Percentiles rank a stretch among this genome's conserved stretches.
These are phyloP conservation scores for Habroteleia sp. DNA, from an alignment of 2,888 invertebrate species.

Conservation along the genomic window DNA sequence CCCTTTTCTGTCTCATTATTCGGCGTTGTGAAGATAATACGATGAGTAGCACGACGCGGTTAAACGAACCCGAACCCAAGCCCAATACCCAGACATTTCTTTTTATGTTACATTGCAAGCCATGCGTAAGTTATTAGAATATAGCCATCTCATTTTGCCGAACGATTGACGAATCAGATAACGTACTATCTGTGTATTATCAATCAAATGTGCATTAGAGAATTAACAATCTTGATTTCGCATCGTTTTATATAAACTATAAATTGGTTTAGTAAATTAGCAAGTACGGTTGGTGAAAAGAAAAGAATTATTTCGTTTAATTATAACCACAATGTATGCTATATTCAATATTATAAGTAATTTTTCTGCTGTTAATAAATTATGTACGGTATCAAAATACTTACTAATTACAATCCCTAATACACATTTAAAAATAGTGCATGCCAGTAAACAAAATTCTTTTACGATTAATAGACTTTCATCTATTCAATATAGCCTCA, in stretches of 20 bases:
- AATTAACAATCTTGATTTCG: constrained; percentile 28
- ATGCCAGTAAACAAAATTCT: too few species aligned
- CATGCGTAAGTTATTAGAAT: constrained; percentile 79
- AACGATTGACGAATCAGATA: constrained; percentile 74
- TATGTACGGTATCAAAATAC: too few species aligned
- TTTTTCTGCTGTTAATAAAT: too few species aligned
- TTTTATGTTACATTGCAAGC: constrained; percentile 63
- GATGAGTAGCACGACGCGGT: constrained; percentile 68
- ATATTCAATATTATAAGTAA: too few species aligned
- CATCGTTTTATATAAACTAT: constrained; percentile 52
- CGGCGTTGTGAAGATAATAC: constrained; percentile 70
- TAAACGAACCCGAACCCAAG: constrained; percentile 69
- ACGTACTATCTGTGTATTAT: constrained; percentile 67
- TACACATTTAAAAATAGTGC: too few species aligned
- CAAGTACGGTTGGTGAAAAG: too few species aligned
- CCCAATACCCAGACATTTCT: constrained; percentile 51
- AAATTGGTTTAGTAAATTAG: constrained; percentile 16
- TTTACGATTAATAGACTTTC: too few species aligned
- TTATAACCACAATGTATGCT: too few species aligned
- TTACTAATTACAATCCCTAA: too few species aligned
- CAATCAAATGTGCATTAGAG: constrained; percentile 55
- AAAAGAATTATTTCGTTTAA: too few species aligned
- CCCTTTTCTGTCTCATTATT: constrained; percentile 65
- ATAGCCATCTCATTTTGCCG: constrained; percentile 74
- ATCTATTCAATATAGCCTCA: too few species aligned